phyloP scores from a whole-genome alignment of 2,797 vertebrate species.

The Eutrigla gurnardus region DNA sequence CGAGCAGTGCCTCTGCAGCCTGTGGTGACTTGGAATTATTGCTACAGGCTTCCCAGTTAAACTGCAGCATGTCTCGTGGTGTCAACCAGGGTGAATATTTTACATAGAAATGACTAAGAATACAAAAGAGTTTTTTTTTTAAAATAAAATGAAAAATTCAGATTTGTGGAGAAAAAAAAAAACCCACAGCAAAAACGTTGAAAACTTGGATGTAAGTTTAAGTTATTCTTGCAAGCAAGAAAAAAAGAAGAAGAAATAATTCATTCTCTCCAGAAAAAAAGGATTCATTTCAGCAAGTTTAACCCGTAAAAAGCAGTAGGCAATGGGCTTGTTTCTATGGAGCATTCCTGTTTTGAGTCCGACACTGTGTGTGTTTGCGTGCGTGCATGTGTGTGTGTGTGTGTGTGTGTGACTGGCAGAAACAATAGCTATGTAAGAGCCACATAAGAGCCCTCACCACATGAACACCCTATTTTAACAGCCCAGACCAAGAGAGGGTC shows the following conservation, averaged over 20 bases:
- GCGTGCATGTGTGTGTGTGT: constrained; percentile 20
- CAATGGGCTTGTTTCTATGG: constrained; percentile 43
- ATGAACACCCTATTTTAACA: constrained; percentile 83
- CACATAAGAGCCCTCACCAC: constrained; percentile 88
- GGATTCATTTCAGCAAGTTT: constrained; percentile 1
- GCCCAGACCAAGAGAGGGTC: constrained; percentile 87
- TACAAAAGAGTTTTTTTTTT: constrained; percentile 1
- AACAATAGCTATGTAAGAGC: constrained; percentile 95
- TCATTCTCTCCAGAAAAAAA: constrained; percentile 11
- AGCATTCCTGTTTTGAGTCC: constrained; percentile 52
- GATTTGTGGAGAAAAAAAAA: neutral
- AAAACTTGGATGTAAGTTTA: neutral
- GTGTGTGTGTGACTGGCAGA: constrained; percentile 85
- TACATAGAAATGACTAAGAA: constrained; percentile 11
- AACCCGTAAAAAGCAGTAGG: constrained; percentile 4
- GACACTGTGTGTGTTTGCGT: constrained; percentile 54
- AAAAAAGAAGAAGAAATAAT: neutral
- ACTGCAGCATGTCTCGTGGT: constrained; percentile 2
- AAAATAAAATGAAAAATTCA: neutral
- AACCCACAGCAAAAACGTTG: neutral
- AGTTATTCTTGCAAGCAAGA: constrained; percentile 18
- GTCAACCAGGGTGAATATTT: constrained; percentile 15
- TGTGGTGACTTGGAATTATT: constrained; percentile 33
- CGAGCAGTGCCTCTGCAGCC: constrained; percentile 23
- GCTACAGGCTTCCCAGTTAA: constrained; percentile 20